phyloP scores from a whole-genome alignment of 1,140 invertebrate species.

The Samia ricini region DNA sequence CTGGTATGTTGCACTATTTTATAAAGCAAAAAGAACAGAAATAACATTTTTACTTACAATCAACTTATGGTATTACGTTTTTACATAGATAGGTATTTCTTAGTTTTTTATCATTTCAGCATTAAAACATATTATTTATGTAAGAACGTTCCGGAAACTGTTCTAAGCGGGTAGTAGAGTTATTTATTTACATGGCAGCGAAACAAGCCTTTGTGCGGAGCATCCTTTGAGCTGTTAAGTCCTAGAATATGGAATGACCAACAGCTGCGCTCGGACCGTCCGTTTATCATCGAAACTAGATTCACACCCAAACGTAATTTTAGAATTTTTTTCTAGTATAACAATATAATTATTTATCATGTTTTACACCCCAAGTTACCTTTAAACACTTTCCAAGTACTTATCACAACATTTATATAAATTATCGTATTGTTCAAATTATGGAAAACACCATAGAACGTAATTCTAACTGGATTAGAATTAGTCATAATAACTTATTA shows the following conservation, averaged over 20 bases:
- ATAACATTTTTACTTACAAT: too few species aligned
- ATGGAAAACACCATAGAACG: too few species aligned
- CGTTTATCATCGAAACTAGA: neutral
- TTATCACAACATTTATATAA: too few species aligned
- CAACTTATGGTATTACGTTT: too few species aligned
- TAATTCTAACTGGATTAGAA: too few species aligned
- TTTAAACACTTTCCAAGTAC: too few species aligned
- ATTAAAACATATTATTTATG: neutral
- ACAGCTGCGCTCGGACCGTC: neutral
- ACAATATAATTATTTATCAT: neutral
- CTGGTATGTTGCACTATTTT: too few species aligned
- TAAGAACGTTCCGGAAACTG: neutral
- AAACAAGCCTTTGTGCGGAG: neutral
- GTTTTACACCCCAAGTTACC: too few species aligned
- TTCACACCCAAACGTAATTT: neutral
- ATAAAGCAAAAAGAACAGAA: too few species aligned
- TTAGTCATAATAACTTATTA: too few species aligned
- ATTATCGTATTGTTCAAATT: too few species aligned
- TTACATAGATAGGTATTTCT: too few species aligned
- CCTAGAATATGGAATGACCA: neutral
- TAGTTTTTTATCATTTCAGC: neutral
- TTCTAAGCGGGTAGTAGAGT: neutral
- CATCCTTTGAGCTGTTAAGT: neutral
- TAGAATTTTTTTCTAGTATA: neutral
- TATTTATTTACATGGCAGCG: neutral